phyloP scores from a whole-genome alignment of 2,888 invertebrate species.

The Fabriciana adippe region DNA sequence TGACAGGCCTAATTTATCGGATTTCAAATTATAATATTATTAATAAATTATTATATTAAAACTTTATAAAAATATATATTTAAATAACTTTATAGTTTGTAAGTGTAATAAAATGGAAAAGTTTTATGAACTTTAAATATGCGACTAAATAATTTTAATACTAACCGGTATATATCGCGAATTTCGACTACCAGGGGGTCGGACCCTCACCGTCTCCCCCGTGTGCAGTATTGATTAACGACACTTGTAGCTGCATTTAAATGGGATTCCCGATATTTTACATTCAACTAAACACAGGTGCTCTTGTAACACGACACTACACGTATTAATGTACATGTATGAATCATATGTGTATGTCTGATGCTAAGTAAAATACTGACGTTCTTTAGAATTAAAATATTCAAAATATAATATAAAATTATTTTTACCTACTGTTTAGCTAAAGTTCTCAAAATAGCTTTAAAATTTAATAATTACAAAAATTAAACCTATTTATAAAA shows the following conservation, averaged over 20 bases:
- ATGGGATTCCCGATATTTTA: slow-evolving; percentile 37
- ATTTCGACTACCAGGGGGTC: slow-evolving; percentile 62
- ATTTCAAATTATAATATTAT: not conserved
- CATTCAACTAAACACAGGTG: slow-evolving; percentile 36
- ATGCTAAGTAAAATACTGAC: not conserved
- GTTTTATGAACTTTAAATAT: not conserved
- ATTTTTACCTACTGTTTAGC: not conserved
- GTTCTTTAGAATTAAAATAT: not conserved
- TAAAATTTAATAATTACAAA: no score
- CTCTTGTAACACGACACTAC: slow-evolving; percentile 26
- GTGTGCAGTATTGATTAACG: slow-evolving; percentile 77
- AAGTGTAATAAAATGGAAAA: not conserved
- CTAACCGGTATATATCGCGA: slow-evolving; percentile 45
- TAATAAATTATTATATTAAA: not conserved
- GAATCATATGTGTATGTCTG: slow-evolving; percentile 9
- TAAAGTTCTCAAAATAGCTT: no score
- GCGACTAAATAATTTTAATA: slow-evolving; percentile 11
- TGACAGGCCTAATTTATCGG: not conserved
- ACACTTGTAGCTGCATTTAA: slow-evolving; percentile 46
- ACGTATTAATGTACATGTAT: slow-evolving; percentile 9
- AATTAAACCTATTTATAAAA: no score
- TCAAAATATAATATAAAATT: not conserved
- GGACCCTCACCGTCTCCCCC: slow-evolving; percentile 47
- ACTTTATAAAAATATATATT: no score
- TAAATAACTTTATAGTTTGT: not conserved